Evolutionary conservation across 2,797 vertebrate species (phyloP).

Genomic region (Adelosebastes latens): DNA sequence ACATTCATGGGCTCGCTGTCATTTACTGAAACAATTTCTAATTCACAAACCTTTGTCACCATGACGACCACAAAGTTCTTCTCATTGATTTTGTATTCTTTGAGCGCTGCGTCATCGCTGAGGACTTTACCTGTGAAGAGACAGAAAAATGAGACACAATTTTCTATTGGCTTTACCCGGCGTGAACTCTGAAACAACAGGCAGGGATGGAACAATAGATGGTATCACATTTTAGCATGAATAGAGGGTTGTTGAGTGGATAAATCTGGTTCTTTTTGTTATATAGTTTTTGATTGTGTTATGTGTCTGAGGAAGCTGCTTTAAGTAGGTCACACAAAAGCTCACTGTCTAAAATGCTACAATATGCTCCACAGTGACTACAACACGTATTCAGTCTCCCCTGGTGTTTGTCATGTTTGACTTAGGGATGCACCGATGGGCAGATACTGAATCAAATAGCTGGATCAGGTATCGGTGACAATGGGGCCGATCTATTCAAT

Average conservation of each 20-base stretch:
- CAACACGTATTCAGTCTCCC: not conserved
- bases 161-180: not conserved
- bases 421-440: not conserved
- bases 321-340: not conserved
- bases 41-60: slow-evolving; percentile 92
- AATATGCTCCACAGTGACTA: not conserved
- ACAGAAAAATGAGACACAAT: not conserved
- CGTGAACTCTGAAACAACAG: not conserved
- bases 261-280: slow-evolving; percentile 10
- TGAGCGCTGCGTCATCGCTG: slow-evolving; percentile 92
- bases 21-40: not conserved
- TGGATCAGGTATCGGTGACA: no score
- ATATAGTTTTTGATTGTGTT: not conserved
- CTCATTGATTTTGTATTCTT: slow-evolving; percentile 97
- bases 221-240: not conserved
- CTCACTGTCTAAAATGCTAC: not conserved
- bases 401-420: not conserved
- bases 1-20: not conserved
- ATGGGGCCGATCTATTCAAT: no score
- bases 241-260: not conserved
- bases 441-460: no score
- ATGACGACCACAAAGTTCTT: slow-evolving; percentile 99
- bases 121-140: slow-evolving; percentile 91
- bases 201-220: not conserved
- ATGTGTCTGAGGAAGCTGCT: not conserved